Evolutionary conservation across 1,140 invertebrate genomes (phyloP).

Genomic region (Ylistrum balloti): DNA sequence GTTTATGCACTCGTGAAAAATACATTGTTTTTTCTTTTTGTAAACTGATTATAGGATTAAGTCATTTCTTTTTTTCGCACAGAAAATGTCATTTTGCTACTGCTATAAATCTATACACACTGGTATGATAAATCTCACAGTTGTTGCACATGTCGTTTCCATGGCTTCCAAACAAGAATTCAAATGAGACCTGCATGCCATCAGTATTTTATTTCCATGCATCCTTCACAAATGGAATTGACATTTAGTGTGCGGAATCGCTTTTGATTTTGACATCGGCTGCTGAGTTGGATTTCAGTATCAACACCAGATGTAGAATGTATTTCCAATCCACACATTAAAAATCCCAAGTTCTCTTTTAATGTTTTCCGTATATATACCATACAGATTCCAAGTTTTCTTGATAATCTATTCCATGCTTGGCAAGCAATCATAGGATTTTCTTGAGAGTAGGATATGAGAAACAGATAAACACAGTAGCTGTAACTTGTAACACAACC

Average conservation of each 20-base stretch:
- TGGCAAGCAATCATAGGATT: neutral
- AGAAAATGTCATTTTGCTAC: neutral
- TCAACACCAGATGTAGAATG: neutral
- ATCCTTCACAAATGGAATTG: constrained; percentile 29
- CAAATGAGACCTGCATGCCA: neutral
- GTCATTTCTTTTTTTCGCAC: constrained; percentile 17
- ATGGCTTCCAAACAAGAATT: neutral
- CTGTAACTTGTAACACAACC: neutral
- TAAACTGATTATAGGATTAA: neutral
- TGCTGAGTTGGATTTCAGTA: neutral
- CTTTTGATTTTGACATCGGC: constrained; percentile 20
- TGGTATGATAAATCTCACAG: neutral
- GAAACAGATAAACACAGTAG: neutral
- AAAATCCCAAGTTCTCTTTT: neutral
- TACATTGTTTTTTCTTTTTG: neutral
- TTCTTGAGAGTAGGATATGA: neutral
- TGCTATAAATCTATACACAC: neutral
- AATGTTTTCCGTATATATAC: constrained; percentile 3
- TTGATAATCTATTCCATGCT: constrained; percentile 16
- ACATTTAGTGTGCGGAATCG: neutral
- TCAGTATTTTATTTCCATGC: constrained; percentile 4
- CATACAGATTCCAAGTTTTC: neutral
- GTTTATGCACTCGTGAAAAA: constrained; percentile 14
- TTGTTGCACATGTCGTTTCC: neutral
- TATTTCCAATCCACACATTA: neutral